Evolutionary conservation across 1,140 invertebrate species (phyloP), one percentile per base, ranked within the genome.

Genomic region (Zaprionus nigranus): DNA sequence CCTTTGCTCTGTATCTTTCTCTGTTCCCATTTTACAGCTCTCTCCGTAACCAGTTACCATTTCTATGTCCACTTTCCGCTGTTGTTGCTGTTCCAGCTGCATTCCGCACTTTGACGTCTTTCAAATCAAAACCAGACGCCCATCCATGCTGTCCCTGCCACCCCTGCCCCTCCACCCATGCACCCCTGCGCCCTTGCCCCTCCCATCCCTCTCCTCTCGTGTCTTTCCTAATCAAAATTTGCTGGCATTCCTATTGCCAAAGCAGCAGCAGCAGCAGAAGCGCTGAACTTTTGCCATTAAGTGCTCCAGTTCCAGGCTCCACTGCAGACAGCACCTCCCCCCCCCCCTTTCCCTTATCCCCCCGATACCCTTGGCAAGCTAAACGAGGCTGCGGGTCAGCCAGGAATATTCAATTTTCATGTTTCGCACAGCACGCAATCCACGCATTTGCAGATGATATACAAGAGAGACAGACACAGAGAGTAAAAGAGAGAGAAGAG

Each of bases 91-190:
- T 46, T 46, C 13, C 40, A 13, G 30, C 26, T 63, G 72, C 66
- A 75, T 63, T 51, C 73, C 67, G 73, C 67, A 64, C 67, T 75
- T 75, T 75, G 73, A 64, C 66, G 66, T 75, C 59, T 75, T 71
- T 75, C 60, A 64, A 71, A 75, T 75, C 73, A 75, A 75, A 75
- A 71, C 67, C 72, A 75, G 67, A 70, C 59, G 73, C 67, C 66
- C 67, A 59, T 38, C 51, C 60, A 22, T 26, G 60, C 40, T 43
- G 57, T 22, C n/a, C 15, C 13, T 17, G 5, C 22, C 56, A 13
- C 38, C 22, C 3, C 30, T 0, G 22, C 28, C 34, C 13, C 13
- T 2, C 20, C 15, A 36, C 7, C 5, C 36, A 13, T 13, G 6
- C 2, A 2, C n/a, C n/a, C 7, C n/a, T 9, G 9, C 24, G 34